phyloP scores from a whole-genome alignment of 2,113 vertebrate species.

The Anoura caudifer region DNA sequence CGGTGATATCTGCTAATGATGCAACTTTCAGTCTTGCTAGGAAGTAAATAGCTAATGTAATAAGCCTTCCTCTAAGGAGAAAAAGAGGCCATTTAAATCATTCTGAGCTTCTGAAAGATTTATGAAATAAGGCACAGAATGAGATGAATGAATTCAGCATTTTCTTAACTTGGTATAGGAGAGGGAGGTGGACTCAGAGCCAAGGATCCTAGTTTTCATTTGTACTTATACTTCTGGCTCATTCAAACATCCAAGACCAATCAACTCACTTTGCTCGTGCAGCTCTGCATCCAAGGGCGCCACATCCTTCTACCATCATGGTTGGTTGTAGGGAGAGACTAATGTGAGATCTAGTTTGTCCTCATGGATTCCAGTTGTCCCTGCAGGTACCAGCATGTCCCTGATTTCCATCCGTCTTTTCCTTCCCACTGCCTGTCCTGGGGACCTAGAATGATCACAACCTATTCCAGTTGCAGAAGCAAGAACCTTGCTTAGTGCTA shows the following conservation, averaged over 20 bases:
- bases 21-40: not conserved
- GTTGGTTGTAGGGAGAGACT: not conserved
- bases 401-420: not conserved
- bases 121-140: not conserved
- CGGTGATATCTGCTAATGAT: not conserved
- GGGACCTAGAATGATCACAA: not conserved
- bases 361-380: not conserved
- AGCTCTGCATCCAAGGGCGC: not conserved
- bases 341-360: not conserved
- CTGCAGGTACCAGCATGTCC: not conserved
- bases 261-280: not conserved
- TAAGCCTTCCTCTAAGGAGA: not conserved
- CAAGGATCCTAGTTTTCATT: not conserved
- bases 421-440: not conserved
- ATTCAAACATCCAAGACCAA: not conserved
- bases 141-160: constrained; percentile 3
- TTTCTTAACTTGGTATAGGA: not conserved
- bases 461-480: not conserved
- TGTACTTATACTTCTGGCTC: not conserved
- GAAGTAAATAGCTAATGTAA: not conserved
- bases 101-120: not conserved
- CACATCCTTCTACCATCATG: not conserved
- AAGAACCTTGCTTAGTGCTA: not conserved
- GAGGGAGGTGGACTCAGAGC: not conserved
- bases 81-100: not conserved